Evolutionary conservation across 2,113 vertebrate species (phyloP).

Genomic region (Hemicordylus capensis): DNA sequence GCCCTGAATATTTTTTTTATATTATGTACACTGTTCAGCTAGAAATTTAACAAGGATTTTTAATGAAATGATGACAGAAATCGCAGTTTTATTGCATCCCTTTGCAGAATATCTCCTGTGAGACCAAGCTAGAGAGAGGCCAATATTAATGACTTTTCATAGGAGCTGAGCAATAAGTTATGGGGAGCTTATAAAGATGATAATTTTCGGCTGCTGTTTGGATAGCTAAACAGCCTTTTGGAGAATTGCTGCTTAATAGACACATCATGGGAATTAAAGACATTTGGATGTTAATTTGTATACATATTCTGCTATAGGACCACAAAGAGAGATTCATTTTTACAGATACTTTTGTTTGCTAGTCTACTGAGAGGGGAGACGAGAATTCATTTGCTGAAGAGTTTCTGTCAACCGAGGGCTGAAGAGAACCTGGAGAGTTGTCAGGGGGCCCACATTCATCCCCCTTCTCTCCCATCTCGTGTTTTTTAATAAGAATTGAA

Average conservation of each 20-base stretch:
- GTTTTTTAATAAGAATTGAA: slow-evolving; percentile 68
- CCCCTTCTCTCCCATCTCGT: slow-evolving; percentile 49
- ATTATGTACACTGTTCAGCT: slow-evolving; percentile 65
- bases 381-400: slow-evolving; percentile 50
- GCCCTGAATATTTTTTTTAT: slow-evolving; percentile 58
- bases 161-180: slow-evolving; percentile 67
- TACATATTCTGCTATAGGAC: slow-evolving; percentile 56
- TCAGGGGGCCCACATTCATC: slow-evolving; percentile 40
- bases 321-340: slow-evolving; percentile 55
- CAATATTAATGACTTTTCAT: slow-evolving; percentile 67
- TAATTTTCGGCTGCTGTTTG: slow-evolving; percentile 62
- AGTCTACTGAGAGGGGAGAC: slow-evolving; percentile 35
- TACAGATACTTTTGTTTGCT: slow-evolving; percentile 50
- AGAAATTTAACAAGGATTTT: slow-evolving; percentile 71
- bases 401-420: slow-evolving; percentile 42
- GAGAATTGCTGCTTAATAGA: slow-evolving; percentile 69
- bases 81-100: slow-evolving; percentile 72
- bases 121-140: slow-evolving; percentile 60
- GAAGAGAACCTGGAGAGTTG: slow-evolving; percentile 54
- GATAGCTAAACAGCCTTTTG: slow-evolving; percentile 65
- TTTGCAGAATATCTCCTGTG: slow-evolving; percentile 71
- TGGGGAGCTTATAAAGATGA: slow-evolving; percentile 59
- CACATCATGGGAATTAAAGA: slow-evolving; percentile 64
- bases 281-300: slow-evolving; percentile 68
- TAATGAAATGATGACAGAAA: slow-evolving; percentile 74